These are phyloP conservation scores for Sussaba pulchella DNA, from an alignment of 2,888 invertebrate species.

Conservation along the genomic window DNA sequence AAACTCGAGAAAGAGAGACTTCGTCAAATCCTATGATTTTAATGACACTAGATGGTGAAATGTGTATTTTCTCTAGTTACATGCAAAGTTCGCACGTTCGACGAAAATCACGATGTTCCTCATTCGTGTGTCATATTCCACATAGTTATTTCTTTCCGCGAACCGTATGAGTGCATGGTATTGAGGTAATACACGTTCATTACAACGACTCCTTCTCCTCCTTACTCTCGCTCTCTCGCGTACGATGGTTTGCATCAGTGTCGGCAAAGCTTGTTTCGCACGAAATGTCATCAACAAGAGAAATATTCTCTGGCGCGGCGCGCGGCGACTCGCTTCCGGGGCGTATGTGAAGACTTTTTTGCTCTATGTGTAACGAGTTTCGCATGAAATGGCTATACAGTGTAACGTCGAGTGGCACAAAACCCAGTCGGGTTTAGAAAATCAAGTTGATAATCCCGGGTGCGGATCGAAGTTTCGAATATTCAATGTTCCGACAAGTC, in stretches of 20 bases:
- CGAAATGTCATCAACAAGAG: constrained; percentile 68
- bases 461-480: no score
- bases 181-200: constrained; percentile 65
- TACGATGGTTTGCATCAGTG: constrained; percentile 2
- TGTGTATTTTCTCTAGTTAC: background rate
- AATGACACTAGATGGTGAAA: constrained; percentile 5
- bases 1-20: background rate
- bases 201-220: constrained; percentile 35
- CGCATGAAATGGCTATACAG: constrained; percentile 28
- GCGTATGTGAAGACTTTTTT: constrained; percentile 43
- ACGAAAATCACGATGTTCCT: constrained; percentile 20
- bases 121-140: constrained; percentile 24
- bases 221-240: constrained; percentile 17
- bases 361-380: constrained; percentile 44
- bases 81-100: constrained; percentile 35
- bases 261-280: constrained; percentile 63
- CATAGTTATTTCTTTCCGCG: constrained; percentile 20
- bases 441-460: constrained; percentile 22
- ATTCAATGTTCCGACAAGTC: no score
- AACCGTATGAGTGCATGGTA: constrained; percentile 28
- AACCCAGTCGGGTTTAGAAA: constrained; percentile 4
- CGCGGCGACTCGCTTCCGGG: constrained; percentile 60
- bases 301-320: constrained; percentile 58
- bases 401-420: constrained; percentile 2
- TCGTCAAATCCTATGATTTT: background rate